phyloP scores from a whole-genome alignment of 2,113 vertebrate species.

The Carollia perspicillata region DNA sequence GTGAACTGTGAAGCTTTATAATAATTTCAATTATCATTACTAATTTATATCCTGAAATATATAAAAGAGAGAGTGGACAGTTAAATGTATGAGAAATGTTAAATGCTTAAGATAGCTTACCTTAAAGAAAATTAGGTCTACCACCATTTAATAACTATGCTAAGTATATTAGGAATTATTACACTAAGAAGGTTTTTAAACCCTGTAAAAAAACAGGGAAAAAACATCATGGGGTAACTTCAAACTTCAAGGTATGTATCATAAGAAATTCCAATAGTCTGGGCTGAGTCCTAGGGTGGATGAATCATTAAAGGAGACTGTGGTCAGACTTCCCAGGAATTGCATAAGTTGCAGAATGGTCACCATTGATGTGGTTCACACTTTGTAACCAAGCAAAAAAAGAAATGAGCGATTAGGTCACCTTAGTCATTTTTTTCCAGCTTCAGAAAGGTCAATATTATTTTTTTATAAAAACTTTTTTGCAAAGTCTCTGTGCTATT shows the following conservation, averaged over 20 bases:
- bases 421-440: background rate
- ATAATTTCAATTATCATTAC: background rate
- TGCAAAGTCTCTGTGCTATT: background rate
- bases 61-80: background rate
- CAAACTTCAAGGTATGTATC: background rate
- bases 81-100: background rate
- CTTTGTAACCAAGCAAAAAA: background rate
- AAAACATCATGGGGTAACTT: background rate
- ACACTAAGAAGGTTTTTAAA: background rate
- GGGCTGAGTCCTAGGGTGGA: background rate
- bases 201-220: background rate
- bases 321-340: background rate
- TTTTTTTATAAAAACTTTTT: background rate
- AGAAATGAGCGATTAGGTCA: background rate
- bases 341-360: background rate
- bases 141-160: background rate
- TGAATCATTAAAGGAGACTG: slow-evolving; percentile 11
- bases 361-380: background rate
- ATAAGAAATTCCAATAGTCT: background rate
- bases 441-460: background rate
- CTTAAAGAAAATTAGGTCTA: background rate
- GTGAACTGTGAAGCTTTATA: background rate
- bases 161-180: background rate
- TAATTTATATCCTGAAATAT: background rate
- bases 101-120: background rate